Evolutionary conservation across 2,113 vertebrate species (phyloP).

Genomic region (Columbina picui): DNA sequence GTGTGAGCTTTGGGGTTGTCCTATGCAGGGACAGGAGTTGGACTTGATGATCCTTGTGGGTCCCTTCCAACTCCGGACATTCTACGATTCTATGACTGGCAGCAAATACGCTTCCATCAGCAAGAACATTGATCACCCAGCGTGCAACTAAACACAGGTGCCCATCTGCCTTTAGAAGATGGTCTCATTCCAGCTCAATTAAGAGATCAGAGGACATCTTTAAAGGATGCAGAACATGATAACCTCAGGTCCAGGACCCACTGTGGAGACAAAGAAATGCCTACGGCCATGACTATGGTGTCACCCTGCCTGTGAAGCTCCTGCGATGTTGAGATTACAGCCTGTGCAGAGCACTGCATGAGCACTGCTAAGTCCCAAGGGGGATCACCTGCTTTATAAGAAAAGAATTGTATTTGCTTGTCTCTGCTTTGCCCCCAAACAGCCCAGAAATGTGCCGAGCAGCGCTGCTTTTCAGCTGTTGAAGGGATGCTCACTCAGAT

Average conservation of each 20-base stretch:
- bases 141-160: rapidly evolving
- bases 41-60: too few species aligned
- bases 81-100: neutral
- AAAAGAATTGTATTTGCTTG: neutral
- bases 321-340: neutral
- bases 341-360: neutral
- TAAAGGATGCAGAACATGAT: neutral
- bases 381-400: neutral
- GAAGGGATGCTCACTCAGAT: neutral
- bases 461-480: neutral
- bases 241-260: neutral
- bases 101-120: rapidly evolving
- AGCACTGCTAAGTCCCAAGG: neutral
- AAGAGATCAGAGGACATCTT: neutral
- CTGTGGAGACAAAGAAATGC: neutral
- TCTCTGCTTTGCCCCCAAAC: neutral
- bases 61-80: too few species aligned
- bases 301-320: neutral
- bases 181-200: neutral
- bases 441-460: neutral
- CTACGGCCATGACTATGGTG: neutral
- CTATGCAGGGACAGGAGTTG: too few species aligned
- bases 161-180: neutral
- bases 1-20: too few species aligned
- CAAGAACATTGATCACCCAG: neutral